These are phyloP conservation scores for Epinotia demarniana DNA, from an alignment of 2,888 invertebrate genomes.

Conservation along the genomic window DNA sequence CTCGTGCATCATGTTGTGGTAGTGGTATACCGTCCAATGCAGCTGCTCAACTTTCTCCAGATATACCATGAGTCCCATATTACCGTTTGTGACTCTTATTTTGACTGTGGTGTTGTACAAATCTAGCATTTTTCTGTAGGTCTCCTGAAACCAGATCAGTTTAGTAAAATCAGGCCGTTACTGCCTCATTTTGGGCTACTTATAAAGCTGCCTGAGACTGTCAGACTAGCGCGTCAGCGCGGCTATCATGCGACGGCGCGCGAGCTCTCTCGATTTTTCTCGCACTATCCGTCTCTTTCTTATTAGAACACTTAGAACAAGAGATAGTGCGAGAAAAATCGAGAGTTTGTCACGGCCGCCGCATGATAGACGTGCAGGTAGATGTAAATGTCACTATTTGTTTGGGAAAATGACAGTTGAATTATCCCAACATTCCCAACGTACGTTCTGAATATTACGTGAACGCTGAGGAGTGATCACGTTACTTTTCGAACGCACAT, in stretches of 20 bases:
- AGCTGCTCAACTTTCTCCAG: neutral
- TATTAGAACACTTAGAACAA: too few relatives aligned
- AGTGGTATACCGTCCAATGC: neutral
- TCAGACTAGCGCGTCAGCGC: too few relatives aligned
- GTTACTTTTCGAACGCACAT: too few relatives aligned
- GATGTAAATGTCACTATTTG: too few relatives aligned
- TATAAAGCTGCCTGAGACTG: too few relatives aligned
- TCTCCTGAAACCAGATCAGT: neutral
- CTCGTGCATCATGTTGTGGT: neutral
- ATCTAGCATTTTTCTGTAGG: constrained; percentile 7
- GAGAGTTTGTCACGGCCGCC: too few relatives aligned
- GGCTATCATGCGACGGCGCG: too few relatives aligned
- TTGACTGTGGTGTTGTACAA: neutral
- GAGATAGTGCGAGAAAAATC: too few relatives aligned
- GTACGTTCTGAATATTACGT: neutral
- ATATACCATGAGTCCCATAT: neutral
- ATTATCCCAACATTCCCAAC: neutral
- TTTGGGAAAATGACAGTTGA: neutral
- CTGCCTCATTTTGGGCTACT: neutral
- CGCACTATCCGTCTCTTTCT: too few relatives aligned
- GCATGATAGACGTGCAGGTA: too few relatives aligned
- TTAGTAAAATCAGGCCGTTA: neutral
- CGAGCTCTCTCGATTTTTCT: too few relatives aligned
- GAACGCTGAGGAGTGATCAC: neutral
- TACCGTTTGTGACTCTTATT: neutral